phyloP scores from a whole-genome alignment of 2,888 invertebrate species.

The Drosophila mimetica region DNA sequence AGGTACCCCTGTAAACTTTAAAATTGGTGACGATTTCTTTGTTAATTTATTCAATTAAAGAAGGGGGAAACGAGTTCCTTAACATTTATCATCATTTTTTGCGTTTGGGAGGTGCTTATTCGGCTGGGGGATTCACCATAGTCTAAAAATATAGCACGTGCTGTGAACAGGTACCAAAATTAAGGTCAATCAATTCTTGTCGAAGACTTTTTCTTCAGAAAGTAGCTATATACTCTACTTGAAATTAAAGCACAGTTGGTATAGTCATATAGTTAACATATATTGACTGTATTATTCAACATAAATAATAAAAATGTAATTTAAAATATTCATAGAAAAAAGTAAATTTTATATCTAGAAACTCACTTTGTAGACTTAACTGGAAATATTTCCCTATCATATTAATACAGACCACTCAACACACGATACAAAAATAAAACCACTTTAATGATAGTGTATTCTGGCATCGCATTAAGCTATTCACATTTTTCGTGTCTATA shows the following conservation, averaged over 20 bases:
- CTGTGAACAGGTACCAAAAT: background rate
- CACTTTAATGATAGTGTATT: background rate
- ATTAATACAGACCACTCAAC: no score
- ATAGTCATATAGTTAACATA: no score
- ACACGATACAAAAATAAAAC: background rate
- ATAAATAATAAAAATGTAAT: no score
- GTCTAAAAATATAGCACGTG: conserved; percentile 14
- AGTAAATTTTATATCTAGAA: no score
- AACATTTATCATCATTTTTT: conserved; percentile 23
- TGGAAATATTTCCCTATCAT: no score
- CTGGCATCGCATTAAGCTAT: background rate
- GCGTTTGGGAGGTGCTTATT: background rate
- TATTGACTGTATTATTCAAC: no score
- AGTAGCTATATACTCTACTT: background rate
- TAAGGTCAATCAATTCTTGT: conserved; percentile 8
- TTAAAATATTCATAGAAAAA: no score
- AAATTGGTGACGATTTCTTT: conserved; percentile 19
- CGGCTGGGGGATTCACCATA: conserved; percentile 23
- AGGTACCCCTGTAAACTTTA: background rate
- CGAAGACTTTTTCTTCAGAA: background rate
- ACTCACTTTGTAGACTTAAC: no score
- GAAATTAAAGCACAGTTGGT: background rate
- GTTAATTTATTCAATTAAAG: conserved; percentile 13
- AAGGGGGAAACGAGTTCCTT: conserved; percentile 18
- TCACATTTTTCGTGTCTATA: background rate